Evolutionary conservation across 2,797 vertebrate genomes (phyloP), one percentile per base, ranked within the genome.

Genomic region (Propithecus deckenii): DNA sequence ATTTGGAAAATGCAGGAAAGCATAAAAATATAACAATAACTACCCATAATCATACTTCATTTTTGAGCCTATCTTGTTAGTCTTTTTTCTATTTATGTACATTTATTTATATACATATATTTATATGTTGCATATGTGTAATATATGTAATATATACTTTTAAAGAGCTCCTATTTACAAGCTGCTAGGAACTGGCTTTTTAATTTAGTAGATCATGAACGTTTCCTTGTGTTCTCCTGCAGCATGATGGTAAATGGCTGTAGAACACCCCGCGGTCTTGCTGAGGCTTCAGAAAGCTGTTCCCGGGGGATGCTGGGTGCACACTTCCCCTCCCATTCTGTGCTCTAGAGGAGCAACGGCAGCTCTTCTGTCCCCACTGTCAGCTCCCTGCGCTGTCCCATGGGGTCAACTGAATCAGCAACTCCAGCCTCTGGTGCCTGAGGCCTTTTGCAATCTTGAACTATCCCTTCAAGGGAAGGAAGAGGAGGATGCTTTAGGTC

Each of bases 1-100:
- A 65, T 57, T 86, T 41, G 7, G 74, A 71, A 88, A 95, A 35
- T 89, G 7, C n/a, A 94, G 28, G 84, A 86, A 89, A 93, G 13
- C 78, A n/a, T 94, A 71, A 92, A 92, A 41, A 41, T 71, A 80
- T 79, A 94, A 74, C 50, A 63, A 71, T 76, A 95, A 72, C 46
- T 25, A 57, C 14, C 28, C 13, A 35, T 79, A 52, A n/a, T 75
- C 17, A 50, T 50, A 35, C 48, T 69, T 92, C 18, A 71, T 89
- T 89, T 71, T 41, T 80, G 41, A 90, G 18, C 12, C 35, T 85
- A 14, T 18, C 8, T 46, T 81, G n/a, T 67, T 52, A 30, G 22
- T 10, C 43, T 52, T 74, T 71, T 46, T 92, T 57, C 11, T 92
- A 18, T n/a, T 3, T 65, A 46, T 6, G 4, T 38, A 20, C 1